Conservation (phyloP, 37 sponge, comb jelly and placozoan genomes). For the Tethya wilhelma region DNA sequence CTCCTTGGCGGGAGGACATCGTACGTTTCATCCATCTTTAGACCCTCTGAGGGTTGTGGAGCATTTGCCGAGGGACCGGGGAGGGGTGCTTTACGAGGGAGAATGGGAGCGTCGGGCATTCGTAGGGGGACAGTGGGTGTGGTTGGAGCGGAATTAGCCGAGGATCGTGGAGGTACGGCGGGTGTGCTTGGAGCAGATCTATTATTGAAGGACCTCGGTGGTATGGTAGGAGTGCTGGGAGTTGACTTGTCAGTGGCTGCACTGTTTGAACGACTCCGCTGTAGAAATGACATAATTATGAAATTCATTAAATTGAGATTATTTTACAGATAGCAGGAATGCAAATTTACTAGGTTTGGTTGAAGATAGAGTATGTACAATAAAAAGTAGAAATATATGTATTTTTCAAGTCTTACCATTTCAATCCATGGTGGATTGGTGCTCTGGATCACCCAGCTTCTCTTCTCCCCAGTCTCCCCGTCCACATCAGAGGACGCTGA, state of each 20-base stretch:
- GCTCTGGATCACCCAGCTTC: conserved; percentile 11
- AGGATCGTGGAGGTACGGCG: background rate
- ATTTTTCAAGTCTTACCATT: conserved; percentile 13
- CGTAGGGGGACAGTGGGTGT: background rate
- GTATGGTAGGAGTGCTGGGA: background rate
- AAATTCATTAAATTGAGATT: no score
- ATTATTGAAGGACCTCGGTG: background rate
- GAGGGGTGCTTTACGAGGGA: background rate
- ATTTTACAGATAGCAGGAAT: no score
- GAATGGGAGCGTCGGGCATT: background rate
- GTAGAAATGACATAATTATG: no score
- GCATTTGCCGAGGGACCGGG: background rate
- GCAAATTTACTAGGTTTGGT: no score
- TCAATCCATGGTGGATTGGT: conserved; percentile 26
- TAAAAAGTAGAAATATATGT: no score
- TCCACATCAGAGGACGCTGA: background rate
- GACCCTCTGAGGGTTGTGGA: background rate
- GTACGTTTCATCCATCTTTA: background rate
- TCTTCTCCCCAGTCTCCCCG: background rate
- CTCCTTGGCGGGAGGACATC: background rate
- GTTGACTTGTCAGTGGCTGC: conserved; percentile 1
- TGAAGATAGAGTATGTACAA: no score
- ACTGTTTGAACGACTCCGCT: no score
- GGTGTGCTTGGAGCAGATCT: background rate
- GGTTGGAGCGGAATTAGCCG: background rate